phyloP scores from a whole-genome alignment of 1,140 invertebrate species.

The Argopecten irradians region DNA sequence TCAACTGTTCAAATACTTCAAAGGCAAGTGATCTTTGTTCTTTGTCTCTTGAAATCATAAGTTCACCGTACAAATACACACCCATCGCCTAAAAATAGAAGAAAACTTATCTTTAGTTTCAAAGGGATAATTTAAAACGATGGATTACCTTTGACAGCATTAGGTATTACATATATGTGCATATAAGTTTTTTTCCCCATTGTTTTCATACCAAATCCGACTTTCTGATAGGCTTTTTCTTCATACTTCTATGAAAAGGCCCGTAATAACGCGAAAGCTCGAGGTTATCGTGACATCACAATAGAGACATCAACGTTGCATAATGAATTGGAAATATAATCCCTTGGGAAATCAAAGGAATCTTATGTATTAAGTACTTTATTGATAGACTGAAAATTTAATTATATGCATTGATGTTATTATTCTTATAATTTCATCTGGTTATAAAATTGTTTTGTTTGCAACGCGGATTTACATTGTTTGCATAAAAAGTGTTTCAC shows the following conservation, averaged over 20 bases:
- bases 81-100: conserved; percentile 58
- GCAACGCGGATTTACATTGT: no score
- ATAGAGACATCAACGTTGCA: not conserved
- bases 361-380: no score
- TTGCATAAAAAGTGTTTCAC: no score
- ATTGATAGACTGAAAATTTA: no score
- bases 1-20: conserved; percentile 49
- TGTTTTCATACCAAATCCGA: no score
- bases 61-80: conserved; percentile 62
- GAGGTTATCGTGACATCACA: no score
- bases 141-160: not conserved
- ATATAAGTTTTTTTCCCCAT: no score
- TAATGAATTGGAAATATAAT: no score
- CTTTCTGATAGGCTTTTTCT: not conserved
- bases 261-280: not conserved
- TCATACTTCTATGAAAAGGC: not conserved
- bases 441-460: no score
- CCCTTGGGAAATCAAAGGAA: no score
- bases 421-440: no score
- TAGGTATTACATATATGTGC: not conserved
- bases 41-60: conserved; percentile 48
- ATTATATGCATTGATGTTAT: no score
- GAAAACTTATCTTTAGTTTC: not conserved
- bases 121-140: not conserved
- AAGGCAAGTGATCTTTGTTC: conserved; percentile 47